A percentile compares a stretch with the other conserved stretches of the same genome.
Evolutionary conservation across 1,140 invertebrate species (phyloP).

Genomic region (Sogatella furcifera): DNA sequence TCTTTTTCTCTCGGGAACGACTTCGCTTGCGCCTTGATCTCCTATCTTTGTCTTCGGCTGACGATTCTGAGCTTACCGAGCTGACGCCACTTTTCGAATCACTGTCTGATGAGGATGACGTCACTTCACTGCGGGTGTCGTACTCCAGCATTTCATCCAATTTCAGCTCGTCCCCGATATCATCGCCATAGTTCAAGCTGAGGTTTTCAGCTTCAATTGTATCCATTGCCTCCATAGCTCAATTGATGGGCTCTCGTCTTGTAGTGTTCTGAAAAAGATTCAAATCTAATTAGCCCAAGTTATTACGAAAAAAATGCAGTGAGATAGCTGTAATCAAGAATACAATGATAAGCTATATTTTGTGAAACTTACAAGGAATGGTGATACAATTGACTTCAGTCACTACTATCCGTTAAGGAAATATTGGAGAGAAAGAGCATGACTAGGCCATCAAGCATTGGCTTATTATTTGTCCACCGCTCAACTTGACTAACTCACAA

Average conservation of each 20-base stretch:
- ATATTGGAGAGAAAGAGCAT: too few species aligned
- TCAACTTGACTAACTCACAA: too few species aligned
- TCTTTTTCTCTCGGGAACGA: slow-evolving; percentile 35
- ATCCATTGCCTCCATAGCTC: slow-evolving; percentile 16
- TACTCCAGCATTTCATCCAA: slow-evolving; percentile 30
- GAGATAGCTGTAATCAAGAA: too few species aligned
- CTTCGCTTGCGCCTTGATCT: slow-evolving; percentile 38
- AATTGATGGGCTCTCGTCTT: not conserved
- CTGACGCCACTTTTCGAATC: slow-evolving; percentile 58
- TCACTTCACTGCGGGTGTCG: slow-evolving; percentile 68
- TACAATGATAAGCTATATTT: too few species aligned
- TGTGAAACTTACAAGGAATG: too few species aligned
- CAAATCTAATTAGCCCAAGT: too few species aligned
- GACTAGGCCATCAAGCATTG: too few species aligned
- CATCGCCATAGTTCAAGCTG: slow-evolving; percentile 14
- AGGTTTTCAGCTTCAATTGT: slow-evolving; percentile 11
- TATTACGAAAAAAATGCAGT: too few species aligned
- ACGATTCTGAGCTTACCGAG: slow-evolving; percentile 53
- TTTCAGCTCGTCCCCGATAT: slow-evolving; percentile 17
- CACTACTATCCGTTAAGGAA: too few species aligned
- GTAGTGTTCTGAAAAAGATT: too few species aligned
- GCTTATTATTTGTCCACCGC: too few species aligned
- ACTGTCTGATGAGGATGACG: slow-evolving; percentile 43
- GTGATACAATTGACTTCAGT: too few species aligned
- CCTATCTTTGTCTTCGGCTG: slow-evolving; percentile 38